Evolutionary conservation across 2,888 invertebrate genomes (phyloP), one percentile per base, ranked within the genome.

Genomic region (Tiliacea aurago): DNA sequence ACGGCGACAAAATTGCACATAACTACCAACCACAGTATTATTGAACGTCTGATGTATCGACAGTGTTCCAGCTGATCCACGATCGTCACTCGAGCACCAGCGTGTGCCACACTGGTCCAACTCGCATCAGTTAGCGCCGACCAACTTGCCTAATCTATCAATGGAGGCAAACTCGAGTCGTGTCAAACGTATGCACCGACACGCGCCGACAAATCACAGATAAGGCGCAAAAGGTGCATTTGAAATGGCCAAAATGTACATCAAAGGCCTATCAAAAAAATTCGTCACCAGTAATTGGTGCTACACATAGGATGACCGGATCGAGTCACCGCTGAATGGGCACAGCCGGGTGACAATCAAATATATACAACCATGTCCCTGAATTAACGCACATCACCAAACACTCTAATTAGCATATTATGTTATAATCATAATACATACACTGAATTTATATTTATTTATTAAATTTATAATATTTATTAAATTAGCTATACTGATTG

Each of bases 121-220:
- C 47, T 28, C 55, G 23, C 47, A 79, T 49, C 37, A 70, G 51
- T 70, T 73, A 58, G 58, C 61, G 33, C 51, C 47, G 41, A 64
- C 11, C 47, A 83, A 74, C 74, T 79, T 61, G 51, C 11, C 68
- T 80, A 84, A 83, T 83, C 84, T 67, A 77, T 84, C 71, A 84
- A 70, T 84, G 61, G 53, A 45, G 61, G 53, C 71, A 64, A 81
- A 77, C 77, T 84, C 37, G 28, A 33, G 63, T 33, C 66, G 56
- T 37, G 65, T 59, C 65, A 61, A 51, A 20, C 62, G 45, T 70
- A 73, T 83, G 64, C 80, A 66, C 11, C 23, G 58, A 79, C 73
- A 79, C 80, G 80, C 67, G 64, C 72, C 4, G 13, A 7, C 28
- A 58, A 11, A 3, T 6, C 7, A 28, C 23, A 41, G 28, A 9